Evolutionary conservation across 2,797 vertebrate species (phyloP).

Genomic region (Chelmon rostratus): DNA sequence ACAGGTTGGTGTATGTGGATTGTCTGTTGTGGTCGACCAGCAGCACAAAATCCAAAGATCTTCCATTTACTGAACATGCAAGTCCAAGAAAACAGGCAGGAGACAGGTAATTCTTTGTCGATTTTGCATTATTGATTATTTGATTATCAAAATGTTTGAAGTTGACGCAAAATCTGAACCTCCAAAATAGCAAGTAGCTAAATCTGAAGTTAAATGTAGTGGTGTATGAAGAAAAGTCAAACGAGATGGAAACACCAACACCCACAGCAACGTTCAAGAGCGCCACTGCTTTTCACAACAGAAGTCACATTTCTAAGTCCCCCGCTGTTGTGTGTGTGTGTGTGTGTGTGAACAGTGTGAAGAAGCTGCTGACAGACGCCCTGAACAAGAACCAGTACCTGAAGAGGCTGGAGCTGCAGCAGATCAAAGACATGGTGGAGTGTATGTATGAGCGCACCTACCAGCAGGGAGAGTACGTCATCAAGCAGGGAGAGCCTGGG

Average conservation of each 20-base stretch:
- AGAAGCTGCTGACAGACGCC: constrained; percentile 92
- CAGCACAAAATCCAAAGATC: neutral
- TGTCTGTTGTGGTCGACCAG: neutral
- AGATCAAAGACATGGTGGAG: constrained; percentile 94
- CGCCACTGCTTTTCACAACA: neutral
- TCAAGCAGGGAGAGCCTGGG: constrained; percentile 92
- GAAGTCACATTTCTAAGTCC: neutral
- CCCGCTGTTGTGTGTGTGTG: neutral
- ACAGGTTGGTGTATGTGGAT: neutral
- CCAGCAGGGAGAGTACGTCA: constrained; percentile 90
- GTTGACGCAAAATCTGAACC: neutral
- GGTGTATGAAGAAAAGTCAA: neutral
- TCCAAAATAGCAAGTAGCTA: neutral
- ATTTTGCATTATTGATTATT: neutral
- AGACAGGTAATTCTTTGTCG: neutral
- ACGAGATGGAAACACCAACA: neutral
- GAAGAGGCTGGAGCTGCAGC: constrained; percentile 92
- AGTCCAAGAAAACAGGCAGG: neutral
- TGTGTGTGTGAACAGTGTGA: constrained; percentile 84
- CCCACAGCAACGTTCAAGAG: neutral
- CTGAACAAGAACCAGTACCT: constrained; percentile 95
- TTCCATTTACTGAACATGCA: neutral
- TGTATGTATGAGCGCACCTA: constrained; percentile 95
- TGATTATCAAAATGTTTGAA: neutral
- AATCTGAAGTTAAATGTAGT: neutral